Base-by-base conservation (phyloP, 2,113 vertebrate species). In the Saiga tatarica region DNA sequence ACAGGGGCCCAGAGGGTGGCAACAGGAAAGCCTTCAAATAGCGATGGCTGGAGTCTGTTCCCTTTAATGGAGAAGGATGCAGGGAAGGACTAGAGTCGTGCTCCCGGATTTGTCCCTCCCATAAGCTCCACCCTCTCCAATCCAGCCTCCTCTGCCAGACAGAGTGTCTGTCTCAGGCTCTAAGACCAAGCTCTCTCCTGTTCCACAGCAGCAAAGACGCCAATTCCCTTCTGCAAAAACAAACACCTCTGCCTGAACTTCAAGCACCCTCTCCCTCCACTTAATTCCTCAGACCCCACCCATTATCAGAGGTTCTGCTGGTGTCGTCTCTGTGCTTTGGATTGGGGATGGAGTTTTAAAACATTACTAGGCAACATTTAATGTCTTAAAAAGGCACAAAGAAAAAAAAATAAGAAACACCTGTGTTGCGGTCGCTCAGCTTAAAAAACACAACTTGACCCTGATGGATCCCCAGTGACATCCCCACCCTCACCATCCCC, bases 401-500 rank as follows among this genome's bases (percentile, higher is more conserved):
- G 39, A 21, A 23, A 30, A 52, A 87, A 47, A 76, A 26, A 25
- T 5, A 59, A 50, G 5, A 91, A 81, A 85, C 28, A 42, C 28
- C 17, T 39, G 6, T 42, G 30, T 39, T 39, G 21, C 30, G 45
- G 36, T 42, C 2, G 15, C 11, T 30, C 90, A 53, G 13, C 30
- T 96, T 91, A 45, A 64, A 83, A 87, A 86, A 33, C 26, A 86
- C 81, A 79, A 6, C 26, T 13, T 25, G 33, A 25, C 17, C 62
- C 26, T 57, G n/a, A 9, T 16, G n/a, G 12, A 16, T n/a, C 3
- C 42, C 42, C 21, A 30, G 0, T 1, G 21, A 9, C 52, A 14
- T 11, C 74, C 19, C 15, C 2, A 6, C 11, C 19, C 79, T 47
- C 3, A 25, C 33, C 42, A 6, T 21, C 47, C 14, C n/a, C 7